Evolutionary conservation across 2,888 invertebrate genomes (phyloP), one percentile per base, ranked within the genome.

Genomic region (Trissolcus japonicus): DNA sequence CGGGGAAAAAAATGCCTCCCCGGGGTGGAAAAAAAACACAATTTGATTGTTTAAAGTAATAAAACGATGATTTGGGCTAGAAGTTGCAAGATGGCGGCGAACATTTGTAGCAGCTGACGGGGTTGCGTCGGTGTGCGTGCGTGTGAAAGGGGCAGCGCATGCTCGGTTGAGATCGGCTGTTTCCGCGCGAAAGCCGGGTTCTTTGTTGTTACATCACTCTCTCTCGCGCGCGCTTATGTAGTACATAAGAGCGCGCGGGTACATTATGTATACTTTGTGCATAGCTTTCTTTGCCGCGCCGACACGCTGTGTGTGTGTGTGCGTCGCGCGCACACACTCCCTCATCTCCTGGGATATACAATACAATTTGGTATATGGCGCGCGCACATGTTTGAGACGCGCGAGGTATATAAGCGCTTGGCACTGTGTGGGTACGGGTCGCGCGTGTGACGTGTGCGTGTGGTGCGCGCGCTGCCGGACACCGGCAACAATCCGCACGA

Each of bases 1-100:
- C n/a, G n/a, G 14, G n/a, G 46, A 14, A 16, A 14, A 46, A 46
- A 14, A 46, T 16, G 14, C 2, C n/a, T 16, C 46, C 16, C 46
- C 2, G 46, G 46, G 11, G n/a, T 9, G 14, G 14, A 43, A 46
- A 46, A n/a, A 46, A 46, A 46, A 11, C 14, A 16, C 48, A 14
- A 43, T 35, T 60, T 56, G 61, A 76, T 78, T 73, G 69, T 61
- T 60, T 73, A 69, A 76, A 69, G 55, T 51, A 57, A 54, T 50
- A 59, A 48, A 60, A 61, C 53, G 43, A 61, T 65, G 54, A 78
- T 79, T 82, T 80, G 73, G 78, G 35, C 79, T 79, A 82, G 81
- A 86, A 86, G 86, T 86, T 87, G 85, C 86, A 87, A 85, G 86
- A 71, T 87, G 87, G 87, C 86, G 87, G 62, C 85, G 83, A 72